Conservation (phyloP, 2,888 invertebrate species). For the Limulus polyphemus region DNA sequence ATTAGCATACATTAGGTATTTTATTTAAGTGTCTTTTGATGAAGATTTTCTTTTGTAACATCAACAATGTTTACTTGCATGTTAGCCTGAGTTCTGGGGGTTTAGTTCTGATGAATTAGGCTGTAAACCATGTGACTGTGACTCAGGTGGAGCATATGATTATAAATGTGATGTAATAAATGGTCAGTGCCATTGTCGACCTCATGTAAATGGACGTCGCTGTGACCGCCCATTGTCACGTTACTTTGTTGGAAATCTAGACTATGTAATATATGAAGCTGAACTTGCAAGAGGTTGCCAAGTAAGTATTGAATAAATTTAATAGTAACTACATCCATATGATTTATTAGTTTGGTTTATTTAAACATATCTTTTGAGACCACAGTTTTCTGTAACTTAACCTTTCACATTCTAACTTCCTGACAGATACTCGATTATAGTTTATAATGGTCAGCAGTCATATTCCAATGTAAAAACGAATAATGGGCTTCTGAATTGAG, state of each 20-base stretch:
- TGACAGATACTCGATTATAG: conserved; percentile 5
- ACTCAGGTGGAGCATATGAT: conserved; percentile 81
- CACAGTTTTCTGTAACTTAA: no score
- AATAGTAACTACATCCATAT: not conserved
- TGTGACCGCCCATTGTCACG: conserved; percentile 83
- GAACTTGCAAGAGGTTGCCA: conserved; percentile 54
- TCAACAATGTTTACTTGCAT: not conserved
- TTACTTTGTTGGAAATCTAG: conserved; percentile 74
- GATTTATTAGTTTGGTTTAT: no score
- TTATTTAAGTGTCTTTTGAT: no score
- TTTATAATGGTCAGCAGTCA: conserved; percentile 66
- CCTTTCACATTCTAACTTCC: no score
- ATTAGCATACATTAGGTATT: not conserved
- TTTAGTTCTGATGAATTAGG: conserved; percentile 80
- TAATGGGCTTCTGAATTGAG: no score
- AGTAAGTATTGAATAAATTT: conserved; percentile 38
- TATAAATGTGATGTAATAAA: conserved; percentile 80
- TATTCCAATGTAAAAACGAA: conserved; percentile 47
- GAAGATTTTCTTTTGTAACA: not conserved
- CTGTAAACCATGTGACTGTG: conserved; percentile 89
- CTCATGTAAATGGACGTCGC: conserved; percentile 66
- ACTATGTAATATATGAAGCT: conserved; percentile 80
- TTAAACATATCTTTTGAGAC: no score
- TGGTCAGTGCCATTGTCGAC: conserved; percentile 81
- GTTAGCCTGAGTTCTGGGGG: conserved; percentile 71